Evolutionary conservation across 2,888 invertebrate genomes (phyloP).

Genomic region (Aethes cnicana): DNA sequence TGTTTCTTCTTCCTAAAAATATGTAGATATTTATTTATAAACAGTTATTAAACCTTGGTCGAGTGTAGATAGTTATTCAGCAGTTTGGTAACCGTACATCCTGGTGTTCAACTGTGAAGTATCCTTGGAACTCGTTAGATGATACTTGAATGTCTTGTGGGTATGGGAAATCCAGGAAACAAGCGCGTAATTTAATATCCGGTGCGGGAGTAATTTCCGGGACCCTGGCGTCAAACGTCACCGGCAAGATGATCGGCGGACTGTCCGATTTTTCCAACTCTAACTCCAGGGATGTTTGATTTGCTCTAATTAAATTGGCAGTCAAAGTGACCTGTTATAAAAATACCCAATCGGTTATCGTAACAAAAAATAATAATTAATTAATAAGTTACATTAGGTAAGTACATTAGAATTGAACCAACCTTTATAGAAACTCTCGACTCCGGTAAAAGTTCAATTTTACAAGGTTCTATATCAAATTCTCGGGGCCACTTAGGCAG

Average conservation of each 20-base stretch:
- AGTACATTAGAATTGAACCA: slow-evolving; percentile 22
- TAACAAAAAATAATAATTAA: background rate
- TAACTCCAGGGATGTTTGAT: slow-evolving; percentile 72
- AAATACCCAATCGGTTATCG: background rate
- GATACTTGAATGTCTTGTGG: slow-evolving; percentile 68
- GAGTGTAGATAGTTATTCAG: background rate
- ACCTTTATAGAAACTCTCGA: slow-evolving; percentile 71
- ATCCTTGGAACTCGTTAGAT: slow-evolving; percentile 76
- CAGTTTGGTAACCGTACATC: slow-evolving; percentile 49
- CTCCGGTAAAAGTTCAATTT: slow-evolving; percentile 71
- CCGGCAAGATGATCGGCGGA: slow-evolving; percentile 75
- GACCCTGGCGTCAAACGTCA: slow-evolving; percentile 75
- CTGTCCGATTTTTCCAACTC: slow-evolving; percentile 82
- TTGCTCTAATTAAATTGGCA: slow-evolving; percentile 75
- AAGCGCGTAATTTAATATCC: slow-evolving; percentile 79
- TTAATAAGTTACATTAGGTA: background rate
- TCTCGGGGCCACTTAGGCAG: slow-evolving; percentile 78
- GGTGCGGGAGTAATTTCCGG: slow-evolving; percentile 74
- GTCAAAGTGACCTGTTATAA: slow-evolving; percentile 77
- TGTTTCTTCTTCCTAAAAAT: slow-evolving; percentile 46
- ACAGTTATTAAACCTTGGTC: too few relatives aligned
- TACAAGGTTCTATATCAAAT: slow-evolving; percentile 73
- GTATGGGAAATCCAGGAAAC: slow-evolving; percentile 83
- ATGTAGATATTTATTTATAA: slow-evolving; percentile 29
- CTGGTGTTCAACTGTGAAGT: slow-evolving; percentile 62